phyloP scores from a whole-genome alignment of 2,113 vertebrate genomes.

The Dasyornis broadbenti region DNA sequence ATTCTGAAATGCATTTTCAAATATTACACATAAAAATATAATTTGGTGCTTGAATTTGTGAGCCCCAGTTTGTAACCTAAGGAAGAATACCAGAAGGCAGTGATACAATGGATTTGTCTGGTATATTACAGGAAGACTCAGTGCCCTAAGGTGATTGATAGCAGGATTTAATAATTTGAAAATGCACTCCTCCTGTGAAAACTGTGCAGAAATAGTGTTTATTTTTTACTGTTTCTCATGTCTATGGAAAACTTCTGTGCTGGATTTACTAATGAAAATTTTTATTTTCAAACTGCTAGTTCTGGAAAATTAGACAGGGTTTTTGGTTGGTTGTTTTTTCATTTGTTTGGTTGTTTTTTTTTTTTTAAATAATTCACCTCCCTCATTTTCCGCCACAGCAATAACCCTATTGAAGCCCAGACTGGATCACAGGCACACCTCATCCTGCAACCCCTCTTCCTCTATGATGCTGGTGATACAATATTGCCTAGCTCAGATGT shows the following conservation, averaged over 20 bases:
- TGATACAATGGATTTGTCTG: background rate
- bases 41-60: background rate
- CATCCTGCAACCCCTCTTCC: background rate
- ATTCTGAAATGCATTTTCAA: background rate
- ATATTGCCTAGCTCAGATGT: background rate
- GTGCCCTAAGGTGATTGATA: background rate
- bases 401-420: background rate
- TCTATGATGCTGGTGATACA: background rate
- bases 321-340: background rate
- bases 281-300: background rate
- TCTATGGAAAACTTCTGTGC: background rate
- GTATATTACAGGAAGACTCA: background rate
- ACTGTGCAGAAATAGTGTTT: background rate
- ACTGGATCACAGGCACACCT: background rate
- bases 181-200: background rate
- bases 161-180: background rate
- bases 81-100: background rate
- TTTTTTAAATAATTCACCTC: background rate
- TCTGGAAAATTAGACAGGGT: background rate
- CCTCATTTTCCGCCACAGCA: accelerated
- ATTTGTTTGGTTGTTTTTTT: background rate
- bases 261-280: background rate
- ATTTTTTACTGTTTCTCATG: background rate
- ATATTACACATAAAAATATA: background rate
- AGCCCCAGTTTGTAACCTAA: background rate